Evolutionary conservation across 1,140 invertebrate species (phyloP), one percentile per base, ranked within the genome.

Genomic region (Andrena cerasifolii): DNA sequence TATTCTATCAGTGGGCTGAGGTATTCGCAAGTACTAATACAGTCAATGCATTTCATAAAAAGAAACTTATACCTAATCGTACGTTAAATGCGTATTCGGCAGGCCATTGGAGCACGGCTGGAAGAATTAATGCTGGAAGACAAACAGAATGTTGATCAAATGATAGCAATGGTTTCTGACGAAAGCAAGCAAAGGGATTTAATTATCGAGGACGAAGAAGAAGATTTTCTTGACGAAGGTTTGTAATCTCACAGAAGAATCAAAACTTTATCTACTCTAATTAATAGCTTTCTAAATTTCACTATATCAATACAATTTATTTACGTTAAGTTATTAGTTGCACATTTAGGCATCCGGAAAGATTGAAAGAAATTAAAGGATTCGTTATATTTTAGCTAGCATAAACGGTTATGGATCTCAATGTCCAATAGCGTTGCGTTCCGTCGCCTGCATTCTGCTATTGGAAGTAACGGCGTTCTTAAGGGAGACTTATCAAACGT

Each of bases 141-240:
- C 86, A 96, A 95, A 82, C 94, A 95, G 76, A 94, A 96, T 75
- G 93, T 95, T 51, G 94, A 95, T 40, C 94, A 95, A 63, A 93
- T 97, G 0, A 94, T 95, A 43, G 93, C 94, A 6, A 94, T 96
- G 81, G 94, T 98, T 0, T 93, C 94, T 0, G 98, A 99, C 91
- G 97, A 98, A 53, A 94, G 94, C 45, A 97, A 96, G 80, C 96
- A 97, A 87, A 95, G 96, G 68, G 97, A 99, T 82, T 93, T 99
- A 1, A 90, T 98, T 68, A 94, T 97, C 54, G 96, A 98, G 91
- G 98, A 99, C 87, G 98, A 99, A 89, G 98, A 99, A 88, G 99
- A 99, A 93, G 98, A 99, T 91, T 99, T 99, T 89, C 93, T 99
- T 7, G 98, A 99, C 93, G 99, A 99, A 95, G 96, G 97, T 98